A percentile compares a stretch with the other conserved stretches of the same genome.
Evolutionary conservation across 1,140 invertebrate genomes (phyloP).

Genomic region (Euwallacea similis): DNA sequence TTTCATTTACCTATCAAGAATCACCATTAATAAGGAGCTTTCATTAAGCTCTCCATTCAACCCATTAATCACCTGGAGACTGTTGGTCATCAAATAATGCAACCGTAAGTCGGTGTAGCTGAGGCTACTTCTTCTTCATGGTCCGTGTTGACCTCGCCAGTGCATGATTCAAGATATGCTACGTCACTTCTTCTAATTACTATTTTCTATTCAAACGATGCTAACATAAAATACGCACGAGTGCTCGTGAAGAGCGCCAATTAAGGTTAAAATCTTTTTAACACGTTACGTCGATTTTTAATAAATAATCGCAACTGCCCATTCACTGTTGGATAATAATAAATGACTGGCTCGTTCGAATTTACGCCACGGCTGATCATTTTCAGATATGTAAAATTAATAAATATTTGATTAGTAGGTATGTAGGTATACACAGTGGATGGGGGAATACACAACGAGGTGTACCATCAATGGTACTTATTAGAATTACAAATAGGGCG

Average conservation of each 20-base stretch:
- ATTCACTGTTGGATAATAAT: slow-evolving; percentile 2
- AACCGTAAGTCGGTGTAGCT: slow-evolving; percentile 1
- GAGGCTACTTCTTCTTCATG: slow-evolving; percentile 17
- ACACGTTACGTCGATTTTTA: slow-evolving; percentile 1
- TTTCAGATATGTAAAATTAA: too few species aligned
- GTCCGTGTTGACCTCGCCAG: slow-evolving; percentile 9
- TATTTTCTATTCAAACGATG: slow-evolving; percentile 10
- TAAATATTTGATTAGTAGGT: background rate
- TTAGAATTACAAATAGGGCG: slow-evolving; percentile 27
- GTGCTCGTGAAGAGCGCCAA: slow-evolving; percentile 12
- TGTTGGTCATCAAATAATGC: slow-evolving; percentile 1
- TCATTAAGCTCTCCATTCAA: slow-evolving; percentile 11
- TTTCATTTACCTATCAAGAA: too few species aligned
- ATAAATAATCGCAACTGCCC: background rate
- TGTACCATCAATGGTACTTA: slow-evolving; percentile 12
- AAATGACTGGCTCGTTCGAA: background rate
- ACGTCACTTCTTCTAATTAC: slow-evolving; percentile 21
- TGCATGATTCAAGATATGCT: slow-evolving; percentile 10
- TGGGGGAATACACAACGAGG: slow-evolving; percentile 4
- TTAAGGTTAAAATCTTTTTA: slow-evolving; percentile 14
- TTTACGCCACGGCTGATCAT: too few species aligned
- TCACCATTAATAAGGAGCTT: background rate
- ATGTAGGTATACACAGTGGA: background rate
- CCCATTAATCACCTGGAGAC: slow-evolving; percentile 6
- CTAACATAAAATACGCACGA: slow-evolving; percentile 15